These are phyloP conservation scores for Trypoxylus dichotomus DNA, from an alignment of 1,140 invertebrate genomes.

Conservation along the genomic window DNA sequence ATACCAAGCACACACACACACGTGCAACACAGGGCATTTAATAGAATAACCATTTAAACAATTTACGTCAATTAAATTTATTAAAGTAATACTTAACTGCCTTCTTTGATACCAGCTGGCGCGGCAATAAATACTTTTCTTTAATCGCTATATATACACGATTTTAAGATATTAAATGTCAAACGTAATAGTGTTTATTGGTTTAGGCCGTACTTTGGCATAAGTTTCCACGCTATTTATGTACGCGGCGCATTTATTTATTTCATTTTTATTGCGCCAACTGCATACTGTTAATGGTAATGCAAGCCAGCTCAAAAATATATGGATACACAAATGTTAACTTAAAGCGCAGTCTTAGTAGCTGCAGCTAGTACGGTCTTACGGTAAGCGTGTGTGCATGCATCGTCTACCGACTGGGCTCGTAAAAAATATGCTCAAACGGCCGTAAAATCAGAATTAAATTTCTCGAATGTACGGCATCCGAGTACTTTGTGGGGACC, in stretches of 20 bases:
- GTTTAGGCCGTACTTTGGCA: background rate
- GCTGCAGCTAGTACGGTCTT: background rate
- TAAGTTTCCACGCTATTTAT: conserved; percentile 12
- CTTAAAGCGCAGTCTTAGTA: background rate
- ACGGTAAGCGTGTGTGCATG: background rate
- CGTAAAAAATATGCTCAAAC: conserved; percentile 14
- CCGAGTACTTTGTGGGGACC: background rate
- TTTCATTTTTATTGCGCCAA: conserved; percentile 11
- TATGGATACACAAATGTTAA: background rate
- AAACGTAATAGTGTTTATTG: background rate
- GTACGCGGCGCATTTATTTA: background rate
- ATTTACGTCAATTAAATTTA: conserved; percentile 31
- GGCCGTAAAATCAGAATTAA: conserved; percentile 19
- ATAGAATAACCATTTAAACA: conserved; percentile 31
- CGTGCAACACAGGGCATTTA: conserved; percentile 4
- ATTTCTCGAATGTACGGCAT: background rate
- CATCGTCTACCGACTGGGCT: background rate
- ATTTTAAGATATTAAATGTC: conserved; percentile 23
- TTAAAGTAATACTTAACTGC: conserved; percentile 29
- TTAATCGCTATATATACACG: conserved; percentile 3
- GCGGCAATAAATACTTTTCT: conserved; percentile 4
- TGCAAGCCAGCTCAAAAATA: background rate
- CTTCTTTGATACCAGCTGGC: conserved; percentile 4
- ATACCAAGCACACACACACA: background rate
- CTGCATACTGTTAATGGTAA: background rate